A percentile compares a stretch with the other conserved stretches of the same genome.
phyloP scores from a whole-genome alignment of 1,140 invertebrate species.

The Meloidogyne chitwoodi region DNA sequence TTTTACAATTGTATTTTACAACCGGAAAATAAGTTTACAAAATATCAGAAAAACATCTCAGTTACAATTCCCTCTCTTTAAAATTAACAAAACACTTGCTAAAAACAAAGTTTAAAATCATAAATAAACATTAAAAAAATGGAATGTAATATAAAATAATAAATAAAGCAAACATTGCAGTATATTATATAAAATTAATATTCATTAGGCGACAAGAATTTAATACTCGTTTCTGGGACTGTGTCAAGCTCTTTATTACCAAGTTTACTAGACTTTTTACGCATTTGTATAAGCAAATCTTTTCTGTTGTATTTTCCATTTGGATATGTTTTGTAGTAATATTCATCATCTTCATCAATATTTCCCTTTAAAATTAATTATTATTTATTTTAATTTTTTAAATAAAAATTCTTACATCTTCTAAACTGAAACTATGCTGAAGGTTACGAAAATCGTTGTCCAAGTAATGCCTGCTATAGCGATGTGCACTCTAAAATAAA shows the following conservation, averaged over 20 bases:
- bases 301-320: constrained; percentile 37
- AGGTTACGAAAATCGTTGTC: constrained; percentile 7
- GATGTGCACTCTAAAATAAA: neutral
- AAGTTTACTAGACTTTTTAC: neutral
- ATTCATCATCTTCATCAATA: constrained; percentile 16
- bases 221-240: neutral
- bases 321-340: constrained; percentile 29
- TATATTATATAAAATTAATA: neutral
- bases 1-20: too few species aligned
- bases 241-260: neutral
- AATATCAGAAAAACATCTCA: too few species aligned
- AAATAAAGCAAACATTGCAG: neutral
- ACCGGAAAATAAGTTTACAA: too few species aligned
- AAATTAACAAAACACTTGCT: too few species aligned
- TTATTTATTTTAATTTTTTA: neutral
- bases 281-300: constrained; percentile 12
- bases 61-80: too few species aligned
- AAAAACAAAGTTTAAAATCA: neutral
- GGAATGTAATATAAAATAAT: neutral
- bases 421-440: constrained; percentile 15
- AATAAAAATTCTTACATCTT: constrained; percentile 1
- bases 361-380: neutral
- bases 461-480: constrained; percentile 25
- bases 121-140: neutral
- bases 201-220: neutral